Conservation (phyloP, 2,888 invertebrate species). For the Coenonympha arcania region DNA sequence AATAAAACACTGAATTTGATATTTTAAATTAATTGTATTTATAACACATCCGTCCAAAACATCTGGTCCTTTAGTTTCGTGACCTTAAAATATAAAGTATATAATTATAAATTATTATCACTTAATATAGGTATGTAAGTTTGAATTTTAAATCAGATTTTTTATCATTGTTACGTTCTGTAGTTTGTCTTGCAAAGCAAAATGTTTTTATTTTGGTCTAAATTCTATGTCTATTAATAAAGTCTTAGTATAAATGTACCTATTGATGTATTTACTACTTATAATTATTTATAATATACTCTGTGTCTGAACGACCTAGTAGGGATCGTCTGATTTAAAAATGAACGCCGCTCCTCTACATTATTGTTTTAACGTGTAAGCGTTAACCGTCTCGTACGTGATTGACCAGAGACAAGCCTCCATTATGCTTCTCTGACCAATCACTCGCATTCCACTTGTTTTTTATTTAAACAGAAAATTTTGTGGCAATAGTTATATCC, state of each 20-base stretch:
- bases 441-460: too few species aligned
- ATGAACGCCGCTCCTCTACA: too few species aligned
- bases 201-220: conserved; percentile 17
- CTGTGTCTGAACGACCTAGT: too few species aligned
- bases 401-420: too few species aligned
- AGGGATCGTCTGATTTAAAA: too few species aligned
- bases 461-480: too few species aligned
- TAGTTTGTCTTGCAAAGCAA: conserved; percentile 30
- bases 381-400: too few species aligned
- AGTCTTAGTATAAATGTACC: neutral
- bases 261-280: neutral
- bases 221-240: neutral
- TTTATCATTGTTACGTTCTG: conserved; percentile 32
- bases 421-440: too few species aligned
- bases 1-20: neutral
- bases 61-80: conserved; percentile 50
- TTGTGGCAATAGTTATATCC: too few species aligned
- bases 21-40: conserved; percentile 27
- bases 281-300: too few species aligned
- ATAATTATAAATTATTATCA: neutral
- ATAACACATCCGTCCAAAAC: conserved; percentile 52
- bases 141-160: conserved; percentile 22
- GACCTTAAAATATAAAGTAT: conserved; percentile 14
- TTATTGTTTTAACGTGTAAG: too few species aligned
- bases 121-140: conserved; percentile 10